These are phyloP conservation scores for Diadumene lineata DNA, from an alignment of 92 coral and sea anemone species.

Conservation along the genomic window DNA sequence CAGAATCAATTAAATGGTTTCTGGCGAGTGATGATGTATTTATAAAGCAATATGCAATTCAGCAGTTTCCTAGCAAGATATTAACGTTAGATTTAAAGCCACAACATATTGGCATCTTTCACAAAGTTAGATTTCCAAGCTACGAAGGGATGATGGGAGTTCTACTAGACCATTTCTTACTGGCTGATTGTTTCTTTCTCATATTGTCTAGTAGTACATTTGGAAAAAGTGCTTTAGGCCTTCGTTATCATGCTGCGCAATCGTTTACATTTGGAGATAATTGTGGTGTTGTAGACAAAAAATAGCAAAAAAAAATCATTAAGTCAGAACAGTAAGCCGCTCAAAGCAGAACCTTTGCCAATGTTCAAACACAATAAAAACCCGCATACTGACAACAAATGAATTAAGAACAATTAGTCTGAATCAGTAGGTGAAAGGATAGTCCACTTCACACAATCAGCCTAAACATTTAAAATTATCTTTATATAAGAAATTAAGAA, in stretches of 20 bases:
- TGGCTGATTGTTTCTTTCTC: conserved; percentile 61
- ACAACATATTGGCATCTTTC: conserved; percentile 52
- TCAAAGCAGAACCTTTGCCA: no score
- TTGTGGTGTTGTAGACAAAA: conserved; percentile 28
- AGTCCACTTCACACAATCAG: no score
- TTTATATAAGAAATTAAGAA: no score
- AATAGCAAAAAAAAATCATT: no score
- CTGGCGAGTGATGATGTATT: conserved; percentile 53
- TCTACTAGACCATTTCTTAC: conserved; percentile 56
- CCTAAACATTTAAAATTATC: no score
- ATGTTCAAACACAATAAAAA: no score
- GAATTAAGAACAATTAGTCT: no score
- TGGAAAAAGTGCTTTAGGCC: conserved; percentile 51
- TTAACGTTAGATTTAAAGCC: conserved; percentile 45
- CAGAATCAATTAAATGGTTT: conserved; percentile 46
- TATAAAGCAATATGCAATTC: conserved; percentile 37
- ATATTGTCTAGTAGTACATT: conserved; percentile 63
- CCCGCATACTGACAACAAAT: no score
- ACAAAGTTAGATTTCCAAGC: conserved; percentile 26
- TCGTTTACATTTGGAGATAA: conserved; percentile 34
- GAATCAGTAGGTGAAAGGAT: no score
- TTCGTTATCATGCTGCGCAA: conserved; percentile 37
- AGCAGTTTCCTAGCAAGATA: conserved; percentile 37
- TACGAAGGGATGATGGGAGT: conserved; percentile 45
- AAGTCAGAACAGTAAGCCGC: no score